These are phyloP conservation scores for Frankliniella fusca DNA, from an alignment of 2,888 invertebrate genomes.

Conservation along the genomic window DNA sequence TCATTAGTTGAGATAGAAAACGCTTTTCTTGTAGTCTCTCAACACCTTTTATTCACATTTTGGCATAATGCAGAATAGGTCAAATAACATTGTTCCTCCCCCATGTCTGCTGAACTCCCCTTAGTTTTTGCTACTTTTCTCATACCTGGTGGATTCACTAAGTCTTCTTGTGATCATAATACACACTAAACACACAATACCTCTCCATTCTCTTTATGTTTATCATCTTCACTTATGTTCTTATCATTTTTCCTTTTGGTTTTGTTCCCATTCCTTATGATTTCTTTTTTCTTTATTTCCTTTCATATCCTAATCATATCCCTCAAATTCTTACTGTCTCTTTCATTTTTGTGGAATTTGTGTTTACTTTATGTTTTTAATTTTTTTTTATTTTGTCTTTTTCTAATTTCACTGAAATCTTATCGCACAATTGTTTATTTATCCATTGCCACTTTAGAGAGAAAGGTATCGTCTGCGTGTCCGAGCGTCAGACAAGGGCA, in stretches of 20 bases:
- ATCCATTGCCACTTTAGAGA: constrained; percentile 74
- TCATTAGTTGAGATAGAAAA: too few species aligned
- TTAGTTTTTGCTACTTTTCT: too few species aligned
- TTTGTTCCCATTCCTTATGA: constrained; percentile 35
- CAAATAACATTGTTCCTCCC: too few species aligned
- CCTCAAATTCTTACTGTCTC: constrained; percentile 51
- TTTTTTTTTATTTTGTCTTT: constrained; percentile 38
- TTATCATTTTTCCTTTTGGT: constrained; percentile 34
- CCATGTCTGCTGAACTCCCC: too few species aligned
- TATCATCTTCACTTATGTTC: constrained; percentile 34
- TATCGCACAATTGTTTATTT: constrained; percentile 48
- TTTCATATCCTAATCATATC: constrained; percentile 46
- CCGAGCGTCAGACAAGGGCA: constrained; percentile 93
- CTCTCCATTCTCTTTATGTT: constrained; percentile 34
- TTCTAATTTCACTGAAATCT: constrained; percentile 41
- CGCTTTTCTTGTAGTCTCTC: too few species aligned
- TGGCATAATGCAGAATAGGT: too few species aligned
- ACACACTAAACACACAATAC: constrained; percentile 32
- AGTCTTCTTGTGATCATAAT: constrained; percentile 32
- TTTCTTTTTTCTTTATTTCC: constrained; percentile 41
- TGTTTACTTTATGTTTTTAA: constrained; percentile 34
- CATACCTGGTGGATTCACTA: too few species aligned
- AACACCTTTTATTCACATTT: too few species aligned
- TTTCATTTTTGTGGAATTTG: constrained; percentile 46
- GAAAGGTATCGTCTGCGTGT: constrained; percentile 95